Conservation (phyloP, 2,888 invertebrate species). For the Drosophila flavopinicola region DNA sequence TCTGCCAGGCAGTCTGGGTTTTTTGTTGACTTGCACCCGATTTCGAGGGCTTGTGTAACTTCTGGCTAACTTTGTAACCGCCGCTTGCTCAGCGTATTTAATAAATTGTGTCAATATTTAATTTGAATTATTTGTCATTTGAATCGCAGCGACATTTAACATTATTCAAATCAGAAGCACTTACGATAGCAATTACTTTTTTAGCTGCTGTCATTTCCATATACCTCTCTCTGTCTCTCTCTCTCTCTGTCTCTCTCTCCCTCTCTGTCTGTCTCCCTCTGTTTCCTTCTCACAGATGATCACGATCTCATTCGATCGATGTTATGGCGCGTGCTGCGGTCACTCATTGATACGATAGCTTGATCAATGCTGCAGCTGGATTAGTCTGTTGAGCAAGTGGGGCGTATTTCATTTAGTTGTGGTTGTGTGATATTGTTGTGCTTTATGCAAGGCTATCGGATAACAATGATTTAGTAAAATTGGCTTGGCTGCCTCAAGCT, state of each 20-base stretch:
- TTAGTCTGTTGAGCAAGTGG: slow-evolving; percentile 36
- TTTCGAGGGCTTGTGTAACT: slow-evolving; percentile 44
- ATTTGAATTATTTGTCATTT: slow-evolving; percentile 44
- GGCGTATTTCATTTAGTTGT: slow-evolving; percentile 50
- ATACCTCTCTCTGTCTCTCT: background rate
- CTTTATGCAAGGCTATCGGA: slow-evolving; percentile 24
- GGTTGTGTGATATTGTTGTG: slow-evolving; percentile 7
- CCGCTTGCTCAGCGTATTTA: slow-evolving; percentile 45
- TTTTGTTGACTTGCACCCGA: slow-evolving; percentile 23
- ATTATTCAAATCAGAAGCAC: slow-evolving; percentile 54
- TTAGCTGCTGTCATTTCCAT: too few species aligned
- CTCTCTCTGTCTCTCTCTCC: background rate
- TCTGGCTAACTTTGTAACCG: slow-evolving; percentile 8
- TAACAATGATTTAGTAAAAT: slow-evolving; percentile 31
- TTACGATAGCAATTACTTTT: slow-evolving; percentile 31
- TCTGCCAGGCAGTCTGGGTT: slow-evolving; percentile 28
- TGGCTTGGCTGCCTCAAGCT: too few species aligned
- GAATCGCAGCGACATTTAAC: slow-evolving; percentile 10
- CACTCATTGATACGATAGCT: slow-evolving; percentile 40
- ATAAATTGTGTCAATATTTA: slow-evolving; percentile 54
- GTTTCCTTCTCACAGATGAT: background rate
- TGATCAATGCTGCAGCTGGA: slow-evolving; percentile 6
- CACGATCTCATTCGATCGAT: slow-evolving; percentile 32
- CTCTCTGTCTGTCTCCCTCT: background rate
- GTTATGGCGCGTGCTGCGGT: slow-evolving; percentile 61